These are phyloP conservation scores for Opisthograptis luteolata DNA, from an alignment of 2,888 invertebrate genomes.

Conservation along the genomic window DNA sequence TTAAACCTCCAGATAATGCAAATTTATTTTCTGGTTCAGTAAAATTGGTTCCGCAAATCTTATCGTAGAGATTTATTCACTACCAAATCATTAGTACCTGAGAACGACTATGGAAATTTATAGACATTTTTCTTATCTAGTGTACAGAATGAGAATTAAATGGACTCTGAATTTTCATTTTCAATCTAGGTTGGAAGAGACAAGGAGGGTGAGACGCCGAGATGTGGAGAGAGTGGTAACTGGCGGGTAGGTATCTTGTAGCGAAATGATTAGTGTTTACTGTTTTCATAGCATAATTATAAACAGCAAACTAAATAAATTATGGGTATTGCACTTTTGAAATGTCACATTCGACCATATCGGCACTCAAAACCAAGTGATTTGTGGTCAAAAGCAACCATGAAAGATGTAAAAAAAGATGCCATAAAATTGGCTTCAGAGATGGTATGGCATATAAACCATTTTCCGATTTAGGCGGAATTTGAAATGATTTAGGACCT, in stretches of 20 bases:
- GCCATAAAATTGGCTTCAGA: too few species aligned
- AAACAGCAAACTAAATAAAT: too few species aligned
- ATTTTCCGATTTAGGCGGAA: too few species aligned
- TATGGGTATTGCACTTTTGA: too few species aligned
- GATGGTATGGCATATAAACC: too few species aligned
- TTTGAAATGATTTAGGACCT: too few species aligned
- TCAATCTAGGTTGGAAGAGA: constrained; percentile 81
- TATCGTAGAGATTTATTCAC: constrained; percentile 45
- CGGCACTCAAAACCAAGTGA: too few species aligned
- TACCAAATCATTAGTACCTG: constrained; percentile 47
- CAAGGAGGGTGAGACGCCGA: constrained; percentile 69
- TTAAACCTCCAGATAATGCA: constrained; percentile 18
- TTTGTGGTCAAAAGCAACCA: too few species aligned
- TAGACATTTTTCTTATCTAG: constrained; percentile 69
- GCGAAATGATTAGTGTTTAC: constrained; percentile 40
- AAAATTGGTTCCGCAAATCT: constrained; percentile 25
- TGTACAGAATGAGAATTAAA: constrained; percentile 67
- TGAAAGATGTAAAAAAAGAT: too few species aligned
- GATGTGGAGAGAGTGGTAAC: constrained; percentile 74
- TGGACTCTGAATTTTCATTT: constrained; percentile 81
- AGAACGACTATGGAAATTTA: constrained; percentile 65
- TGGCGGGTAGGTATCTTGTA: constrained; percentile 80
- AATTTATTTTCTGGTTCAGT: constrained; percentile 29
- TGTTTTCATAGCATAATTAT: constrained; percentile 22
- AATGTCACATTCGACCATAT: too few species aligned